Evolutionary conservation across 2,113 vertebrate genomes (phyloP), one percentile per base, ranked within the genome.

Genomic region (Vimba vimba): DNA sequence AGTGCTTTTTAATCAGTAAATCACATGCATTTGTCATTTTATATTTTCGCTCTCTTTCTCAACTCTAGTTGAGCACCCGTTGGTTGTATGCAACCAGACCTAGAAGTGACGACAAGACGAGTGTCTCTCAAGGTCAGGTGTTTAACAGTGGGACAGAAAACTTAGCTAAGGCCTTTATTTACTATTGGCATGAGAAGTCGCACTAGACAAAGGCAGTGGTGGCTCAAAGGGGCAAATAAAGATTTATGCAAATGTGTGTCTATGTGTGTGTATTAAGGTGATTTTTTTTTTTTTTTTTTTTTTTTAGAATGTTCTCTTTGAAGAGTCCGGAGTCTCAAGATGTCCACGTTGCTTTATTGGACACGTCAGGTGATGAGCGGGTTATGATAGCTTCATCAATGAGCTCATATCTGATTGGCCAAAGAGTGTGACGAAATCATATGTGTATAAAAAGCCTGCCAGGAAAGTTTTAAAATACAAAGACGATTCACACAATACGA

Each of bases 141-240:
- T 93, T 93, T 90, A 93, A 89, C 91, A 92, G 84, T 90, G 86
- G 91, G 90, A 94, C 91, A 93, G 92, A 93, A 90, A 89, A 91
- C 93, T 94, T 92, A 93, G 91, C 91, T 90, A 80, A 90, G 83
- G 91, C 87, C 87, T 90, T 90, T 92, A 88, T 66, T 55, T 62
- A n/a, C 88, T 89, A 68, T 82, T 89, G 88, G 74, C 87, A 89
- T 89, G 86, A 80, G 83, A 86, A 81, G 80, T 77, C 85, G 86
- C 86, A 87, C 79, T 90, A 91, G 60, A 91, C 89, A 91, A 83
- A 43, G 73, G 60, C 36, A 81, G 33, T 90, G 92, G 33, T 90
- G 92, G 93, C 84, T 88, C 92, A 89, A 91, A 92, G 90, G 36
- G 33, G 79, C 83, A 76, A 84, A 88, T 91, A 94, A 92, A 91